A percentile compares a stretch with the other conserved stretches of the same genome.
Conservation (phyloP, 2,797 vertebrate species). For the Falco cherrug region DNA sequence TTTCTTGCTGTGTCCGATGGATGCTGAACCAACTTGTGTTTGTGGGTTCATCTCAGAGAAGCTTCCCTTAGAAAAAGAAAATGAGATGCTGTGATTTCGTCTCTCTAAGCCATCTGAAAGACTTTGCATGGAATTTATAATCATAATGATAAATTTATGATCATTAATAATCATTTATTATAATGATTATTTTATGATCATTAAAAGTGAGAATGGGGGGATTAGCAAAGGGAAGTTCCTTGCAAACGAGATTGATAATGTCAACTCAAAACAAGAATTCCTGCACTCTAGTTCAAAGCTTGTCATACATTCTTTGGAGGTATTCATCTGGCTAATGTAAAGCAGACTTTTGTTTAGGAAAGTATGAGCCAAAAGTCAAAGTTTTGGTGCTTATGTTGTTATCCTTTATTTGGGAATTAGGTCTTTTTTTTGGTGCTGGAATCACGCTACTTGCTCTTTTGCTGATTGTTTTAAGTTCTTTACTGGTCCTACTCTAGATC, state of each 20-base stretch:
- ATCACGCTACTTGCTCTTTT: neutral
- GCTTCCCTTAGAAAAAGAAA: neutral
- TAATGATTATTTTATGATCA: neutral
- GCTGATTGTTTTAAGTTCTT: neutral
- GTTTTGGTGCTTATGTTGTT: neutral
- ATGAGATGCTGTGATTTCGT: neutral
- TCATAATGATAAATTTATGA: neutral
- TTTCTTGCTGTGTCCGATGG: rapidly evolving
- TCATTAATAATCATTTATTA: neutral
- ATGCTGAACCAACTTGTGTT: neutral
- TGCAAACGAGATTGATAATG: neutral
- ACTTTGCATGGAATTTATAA: neutral
- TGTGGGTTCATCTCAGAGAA: neutral
- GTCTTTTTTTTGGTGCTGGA: neutral
- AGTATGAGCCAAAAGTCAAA: neutral
- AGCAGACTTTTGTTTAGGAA: neutral
- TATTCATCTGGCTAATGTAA: neutral
- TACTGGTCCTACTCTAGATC: neutral
- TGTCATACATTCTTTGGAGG: neutral
- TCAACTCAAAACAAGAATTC: neutral
- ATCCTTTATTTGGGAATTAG: neutral
- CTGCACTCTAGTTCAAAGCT: neutral
- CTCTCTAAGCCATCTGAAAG: neutral
- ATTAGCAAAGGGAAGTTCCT: neutral
- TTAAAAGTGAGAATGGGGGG: neutral